Percentiles rank a stretch among this genome's conserved stretches.
These are phyloP conservation scores for Chelidonichthys spinosus DNA, from an alignment of 2,797 vertebrate species.

Conservation along the genomic window DNA sequence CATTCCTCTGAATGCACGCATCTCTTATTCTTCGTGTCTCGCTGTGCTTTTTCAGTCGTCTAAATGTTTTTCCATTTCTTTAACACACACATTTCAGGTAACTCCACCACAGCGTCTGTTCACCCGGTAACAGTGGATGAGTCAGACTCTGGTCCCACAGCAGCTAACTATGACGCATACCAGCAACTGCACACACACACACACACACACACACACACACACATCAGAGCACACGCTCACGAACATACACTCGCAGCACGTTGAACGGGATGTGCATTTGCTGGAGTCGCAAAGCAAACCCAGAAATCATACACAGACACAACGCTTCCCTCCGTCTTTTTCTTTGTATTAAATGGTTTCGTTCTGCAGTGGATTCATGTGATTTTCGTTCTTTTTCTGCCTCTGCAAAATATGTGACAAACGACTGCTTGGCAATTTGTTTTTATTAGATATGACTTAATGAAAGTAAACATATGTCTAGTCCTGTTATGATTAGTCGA, in stretches of 20 bases:
- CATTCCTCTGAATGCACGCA: neutral
- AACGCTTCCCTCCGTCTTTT: neutral
- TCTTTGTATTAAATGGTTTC: neutral
- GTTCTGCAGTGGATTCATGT: neutral
- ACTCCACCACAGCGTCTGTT: conserved; percentile 65
- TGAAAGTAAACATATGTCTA: neutral
- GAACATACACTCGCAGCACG: conserved; percentile 9
- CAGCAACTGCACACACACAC: conserved; percentile 66
- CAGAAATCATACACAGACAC: conserved; percentile 2
- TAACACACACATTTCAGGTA: conserved; percentile 66
- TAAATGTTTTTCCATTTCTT: conserved; percentile 10
- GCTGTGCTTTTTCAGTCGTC: neutral
- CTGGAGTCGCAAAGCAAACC: conserved; percentile 25
- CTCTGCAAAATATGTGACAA: neutral
- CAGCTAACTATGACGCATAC: conserved; percentile 83
- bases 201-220: conserved; percentile 51
- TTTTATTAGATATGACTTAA: neutral
- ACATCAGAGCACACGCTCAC: conserved; percentile 7
- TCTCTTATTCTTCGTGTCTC: neutral
- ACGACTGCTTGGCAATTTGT: conserved; percentile 1
- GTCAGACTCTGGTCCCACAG: conserved; percentile 83
- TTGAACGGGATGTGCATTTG: neutral
- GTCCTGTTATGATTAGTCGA: neutral
- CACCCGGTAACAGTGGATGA: conserved; percentile 81
- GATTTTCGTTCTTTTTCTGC: neutral